Conservation (phyloP, 2,113 vertebrate genomes). For the Platycercus adscitus region DNA sequence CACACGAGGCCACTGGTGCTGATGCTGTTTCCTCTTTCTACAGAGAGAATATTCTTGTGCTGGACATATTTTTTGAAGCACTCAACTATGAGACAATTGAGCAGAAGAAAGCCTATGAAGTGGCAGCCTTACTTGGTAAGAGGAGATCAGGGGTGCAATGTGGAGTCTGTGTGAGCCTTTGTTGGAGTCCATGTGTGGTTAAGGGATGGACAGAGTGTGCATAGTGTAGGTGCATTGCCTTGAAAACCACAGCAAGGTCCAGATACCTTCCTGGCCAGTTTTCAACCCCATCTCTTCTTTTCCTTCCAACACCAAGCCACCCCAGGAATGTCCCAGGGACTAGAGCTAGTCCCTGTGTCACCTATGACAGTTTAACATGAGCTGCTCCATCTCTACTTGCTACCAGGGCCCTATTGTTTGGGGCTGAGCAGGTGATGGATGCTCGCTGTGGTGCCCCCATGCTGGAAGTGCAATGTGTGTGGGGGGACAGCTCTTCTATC, state of each 20-base stretch:
- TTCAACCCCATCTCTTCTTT: neutral
- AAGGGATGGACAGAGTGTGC: neutral
- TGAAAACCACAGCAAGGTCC: neutral
- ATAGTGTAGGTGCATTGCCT: neutral
- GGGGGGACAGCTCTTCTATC: neutral
- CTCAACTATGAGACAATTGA: conserved; percentile 99
- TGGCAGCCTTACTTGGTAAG: conserved; percentile 95
- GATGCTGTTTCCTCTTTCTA: conserved; percentile 6
- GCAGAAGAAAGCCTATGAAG: conserved; percentile 98
- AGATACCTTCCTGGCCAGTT: neutral
- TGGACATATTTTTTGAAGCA: conserved; percentile 99
- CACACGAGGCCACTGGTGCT: neutral
- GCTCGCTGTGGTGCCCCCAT: neutral
- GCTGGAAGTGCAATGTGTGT: neutral
- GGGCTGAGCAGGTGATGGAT: neutral
- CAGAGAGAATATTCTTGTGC: conserved; percentile 97
- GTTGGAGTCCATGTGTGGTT: neutral
- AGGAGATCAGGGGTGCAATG: neutral
- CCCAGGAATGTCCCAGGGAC: neutral
- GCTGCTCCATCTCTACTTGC: neutral
- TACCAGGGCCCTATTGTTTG: neutral
- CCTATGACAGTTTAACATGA: neutral
- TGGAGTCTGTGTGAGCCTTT: neutral
- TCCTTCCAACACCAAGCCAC: neutral
- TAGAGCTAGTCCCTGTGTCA: neutral